Base-by-base conservation (phyloP, 2,888 invertebrate species). In the Hedychridium roseum region DNA sequence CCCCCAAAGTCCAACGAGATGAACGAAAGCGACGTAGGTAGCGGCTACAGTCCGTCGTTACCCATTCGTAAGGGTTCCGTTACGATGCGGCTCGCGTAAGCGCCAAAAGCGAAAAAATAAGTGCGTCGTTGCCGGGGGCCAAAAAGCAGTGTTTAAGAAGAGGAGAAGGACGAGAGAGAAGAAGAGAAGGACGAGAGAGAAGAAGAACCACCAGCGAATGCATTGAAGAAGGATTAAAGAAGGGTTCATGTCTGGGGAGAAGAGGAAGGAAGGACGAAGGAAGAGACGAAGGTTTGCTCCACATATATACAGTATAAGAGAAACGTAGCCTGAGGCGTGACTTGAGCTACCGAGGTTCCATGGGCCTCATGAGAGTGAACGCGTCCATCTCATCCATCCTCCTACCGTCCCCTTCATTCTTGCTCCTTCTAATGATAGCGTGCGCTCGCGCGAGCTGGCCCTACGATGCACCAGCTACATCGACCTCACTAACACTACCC, bases 351-450 rank as follows among this genome's bases (percentile, higher is more conserved):
- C 66, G 71, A 64, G 57, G 50, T 52, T 55, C 46, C 41, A 46
- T 47, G 32, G 30, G 51, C 37, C 34, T 46, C 45, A 28, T 30
- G 49, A 53, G 57, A 52, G 50, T 48, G 50, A 49, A 49, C n/a
- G 50, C 58, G 54, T 67, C 51, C 63, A 57, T 63, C 64, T 64
- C 57, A 57, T 71, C 68, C 70, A 69, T 72, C 68, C 73, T 70
- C 64, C 64, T 60, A 60, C 67, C 69, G 60, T 67, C 52, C 60
- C 60, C 60, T 49, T 65, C 64, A 62, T 70, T 69, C 68, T 64
- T 62, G 64, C 63, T 55, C 61, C 66, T 63, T 65, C 71, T 74
- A 74, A 74, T 74, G 73, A 74, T 74, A 74, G 74, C 73, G 73
- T 74, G 64, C 68, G 58, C 54, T 74, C 73, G 73, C 73, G 64